Evolutionary conservation across 1,140 invertebrate genomes (phyloP).

Genomic region (Megalonaias nervosa): DNA sequence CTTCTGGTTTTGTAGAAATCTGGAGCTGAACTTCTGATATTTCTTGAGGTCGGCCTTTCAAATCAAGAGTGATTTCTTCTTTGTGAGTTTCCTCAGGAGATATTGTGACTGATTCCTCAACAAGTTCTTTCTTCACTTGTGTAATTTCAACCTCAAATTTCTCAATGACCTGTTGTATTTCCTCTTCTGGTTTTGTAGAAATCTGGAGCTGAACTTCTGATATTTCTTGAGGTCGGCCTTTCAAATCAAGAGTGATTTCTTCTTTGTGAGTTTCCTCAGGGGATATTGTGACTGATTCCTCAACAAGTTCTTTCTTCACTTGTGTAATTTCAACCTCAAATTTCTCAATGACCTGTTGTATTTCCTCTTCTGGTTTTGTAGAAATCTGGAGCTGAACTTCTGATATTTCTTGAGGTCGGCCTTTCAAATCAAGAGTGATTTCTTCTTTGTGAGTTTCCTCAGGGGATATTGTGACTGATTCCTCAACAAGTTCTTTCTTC

Average conservation of each 20-base stretch:
- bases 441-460: conserved; percentile 49
- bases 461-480: conserved; percentile 9
- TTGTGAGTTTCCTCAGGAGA: conserved; percentile 4
- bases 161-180: not conserved
- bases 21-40: conserved; percentile 47
- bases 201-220: conserved; percentile 50
- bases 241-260: conserved; percentile 31
- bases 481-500: conserved; percentile 33
- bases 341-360: not conserved
- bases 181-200: conserved; percentile 33
- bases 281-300: conserved; percentile 13
- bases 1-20: conserved; percentile 41
- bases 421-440: conserved; percentile 45
- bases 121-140: conserved; percentile 21
- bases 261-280: conserved; percentile 10
- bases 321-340: not conserved
- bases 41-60: conserved; percentile 49
- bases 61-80: conserved; percentile 18
- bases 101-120: conserved; percentile 18
- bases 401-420: conserved; percentile 22
- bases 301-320: conserved; percentile 20
- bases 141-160: not conserved
- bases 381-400: conserved; percentile 25
- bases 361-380: conserved; percentile 6
- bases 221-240: conserved; percentile 44